These are phyloP conservation scores for Corythornis leucogaster DNA, from an alignment of 2,797 vertebrate species.

Conservation along the genomic window DNA sequence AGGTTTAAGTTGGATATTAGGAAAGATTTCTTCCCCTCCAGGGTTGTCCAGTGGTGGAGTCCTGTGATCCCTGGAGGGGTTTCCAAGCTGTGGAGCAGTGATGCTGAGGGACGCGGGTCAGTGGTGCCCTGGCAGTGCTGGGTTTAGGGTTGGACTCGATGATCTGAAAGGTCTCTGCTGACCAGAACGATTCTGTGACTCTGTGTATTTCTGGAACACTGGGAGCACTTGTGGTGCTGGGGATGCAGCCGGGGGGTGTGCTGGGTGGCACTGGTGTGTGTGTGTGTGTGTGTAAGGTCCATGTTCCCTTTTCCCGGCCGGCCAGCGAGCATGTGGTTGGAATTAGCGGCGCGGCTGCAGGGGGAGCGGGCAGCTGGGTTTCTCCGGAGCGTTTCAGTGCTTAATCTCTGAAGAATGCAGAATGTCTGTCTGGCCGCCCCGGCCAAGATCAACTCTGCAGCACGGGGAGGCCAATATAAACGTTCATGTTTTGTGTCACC, in stretches of 20 bases:
- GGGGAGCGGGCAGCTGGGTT: slow-evolving; percentile 51
- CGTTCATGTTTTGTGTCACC: slow-evolving; percentile 66
- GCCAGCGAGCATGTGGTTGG: slow-evolving; percentile 44
- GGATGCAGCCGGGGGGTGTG: neutral
- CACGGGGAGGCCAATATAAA: slow-evolving; percentile 63
- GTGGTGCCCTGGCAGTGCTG: neutral
- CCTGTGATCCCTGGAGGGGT: neutral
- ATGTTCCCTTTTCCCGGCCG: neutral
- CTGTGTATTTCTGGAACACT: neutral
- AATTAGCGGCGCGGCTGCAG: slow-evolving; percentile 38
- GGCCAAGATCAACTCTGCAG: slow-evolving; percentile 34
- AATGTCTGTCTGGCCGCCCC: slow-evolving; percentile 46
- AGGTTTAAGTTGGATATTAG: neutral
- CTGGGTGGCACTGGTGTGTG: neutral
- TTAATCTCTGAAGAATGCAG: slow-evolving; percentile 60
- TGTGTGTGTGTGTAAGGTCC: neutral
- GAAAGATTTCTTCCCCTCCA: neutral
- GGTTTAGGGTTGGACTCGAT: neutral
- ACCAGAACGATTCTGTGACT: neutral
- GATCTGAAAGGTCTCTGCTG: neutral
- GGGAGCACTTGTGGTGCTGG: accelerated
- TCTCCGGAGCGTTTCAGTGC: slow-evolving; percentile 51
- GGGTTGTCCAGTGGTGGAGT: neutral
- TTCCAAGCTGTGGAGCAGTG: neutral
- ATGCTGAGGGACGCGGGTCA: neutral